Conservation (phyloP, 2,888 invertebrate genomes). For the Ferrisia virgata region DNA sequence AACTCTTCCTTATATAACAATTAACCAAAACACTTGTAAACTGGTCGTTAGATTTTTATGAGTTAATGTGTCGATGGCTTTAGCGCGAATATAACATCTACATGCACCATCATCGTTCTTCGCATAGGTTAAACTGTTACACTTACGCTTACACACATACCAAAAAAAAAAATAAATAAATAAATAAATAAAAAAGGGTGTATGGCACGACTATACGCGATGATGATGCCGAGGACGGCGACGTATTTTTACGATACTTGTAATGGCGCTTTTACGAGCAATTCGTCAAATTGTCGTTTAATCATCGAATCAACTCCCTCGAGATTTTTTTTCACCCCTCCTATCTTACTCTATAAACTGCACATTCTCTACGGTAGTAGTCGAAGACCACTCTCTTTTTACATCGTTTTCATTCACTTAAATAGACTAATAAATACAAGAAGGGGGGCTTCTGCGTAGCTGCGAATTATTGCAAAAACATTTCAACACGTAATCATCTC, state of each 20-base stretch:
- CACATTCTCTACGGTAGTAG: neutral
- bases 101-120: neutral
- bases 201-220: too few relatives aligned
- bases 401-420: neutral
- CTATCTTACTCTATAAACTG: neutral
- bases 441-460: neutral
- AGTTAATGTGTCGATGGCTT: neutral
- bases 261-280: constrained; percentile 38
- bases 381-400: neutral
- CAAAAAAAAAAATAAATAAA: neutral
- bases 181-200: neutral
- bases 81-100: constrained; percentile 1
- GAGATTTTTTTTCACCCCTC: constrained; percentile 23
- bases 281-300: constrained; percentile 41
- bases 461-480: neutral
- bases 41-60: constrained; percentile 39
- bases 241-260: constrained; percentile 36
- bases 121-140: neutral
- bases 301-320: constrained; percentile 24
- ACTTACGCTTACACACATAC: neutral
- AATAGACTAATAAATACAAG: neutral
- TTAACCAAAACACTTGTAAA: constrained; percentile 39
- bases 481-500: neutral
- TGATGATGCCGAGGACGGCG: too few relatives aligned
- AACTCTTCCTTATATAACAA: neutral